Evolutionary conservation across 2,797 vertebrate genomes (phyloP).

Genomic region (Premnoplex brunnescens): DNA sequence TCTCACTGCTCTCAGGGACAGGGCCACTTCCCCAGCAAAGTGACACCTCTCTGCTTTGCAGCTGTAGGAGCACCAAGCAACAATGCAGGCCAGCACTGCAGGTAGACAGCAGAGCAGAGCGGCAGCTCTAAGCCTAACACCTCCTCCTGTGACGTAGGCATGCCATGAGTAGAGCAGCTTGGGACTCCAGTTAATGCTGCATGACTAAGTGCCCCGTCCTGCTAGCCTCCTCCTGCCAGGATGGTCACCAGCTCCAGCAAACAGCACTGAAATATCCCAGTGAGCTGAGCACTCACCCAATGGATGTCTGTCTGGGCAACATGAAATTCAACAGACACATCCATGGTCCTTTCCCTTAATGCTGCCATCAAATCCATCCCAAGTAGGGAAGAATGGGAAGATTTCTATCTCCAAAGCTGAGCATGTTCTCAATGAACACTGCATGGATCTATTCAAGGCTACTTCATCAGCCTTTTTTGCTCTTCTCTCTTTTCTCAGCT

Average conservation of each 20-base stretch:
- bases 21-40: neutral
- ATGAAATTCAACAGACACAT: neutral
- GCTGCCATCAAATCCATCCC: neutral
- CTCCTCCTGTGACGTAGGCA: fast-evolving
- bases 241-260: neutral
- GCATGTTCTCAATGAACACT: neutral
- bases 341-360: neutral
- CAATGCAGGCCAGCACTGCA: neutral
- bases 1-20: neutral
- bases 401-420: neutral
- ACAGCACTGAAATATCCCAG: neutral
- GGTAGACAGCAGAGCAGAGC: neutral
- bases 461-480: neutral
- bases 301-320: neutral
- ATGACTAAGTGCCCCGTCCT: neutral
- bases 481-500: neutral
- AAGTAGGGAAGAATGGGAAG: neutral
- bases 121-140: neutral
- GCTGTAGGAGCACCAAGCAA: neutral
- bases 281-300: neutral
- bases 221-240: neutral
- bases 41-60: neutral
- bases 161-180: fast-evolving
- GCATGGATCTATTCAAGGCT: neutral
- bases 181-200: neutral